Conservation (phyloP, 2,113 vertebrate genomes). For the Otolemur garnettii region DNA sequence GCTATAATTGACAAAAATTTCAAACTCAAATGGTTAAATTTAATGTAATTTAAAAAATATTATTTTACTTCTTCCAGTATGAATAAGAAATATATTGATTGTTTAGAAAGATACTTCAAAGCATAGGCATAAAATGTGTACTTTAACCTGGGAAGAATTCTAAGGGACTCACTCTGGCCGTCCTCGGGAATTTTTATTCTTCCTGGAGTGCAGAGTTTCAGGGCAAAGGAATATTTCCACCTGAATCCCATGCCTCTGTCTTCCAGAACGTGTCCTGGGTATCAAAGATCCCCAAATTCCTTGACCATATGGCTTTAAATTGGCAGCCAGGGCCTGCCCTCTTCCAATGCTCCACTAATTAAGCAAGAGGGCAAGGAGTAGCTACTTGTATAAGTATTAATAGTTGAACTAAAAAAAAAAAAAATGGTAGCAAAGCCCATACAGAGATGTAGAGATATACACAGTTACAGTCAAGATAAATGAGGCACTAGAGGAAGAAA, state of each 20-base stretch:
- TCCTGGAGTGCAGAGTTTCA: neutral
- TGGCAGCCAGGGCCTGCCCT: rapidly evolving
- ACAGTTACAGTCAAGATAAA: neutral
- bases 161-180: rapidly evolving
- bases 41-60: neutral
- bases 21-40: neutral
- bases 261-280: neutral
- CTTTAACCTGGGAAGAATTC: neutral
- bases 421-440: rapidly evolving
- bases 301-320: neutral
- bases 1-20: neutral
- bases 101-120: neutral
- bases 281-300: neutral
- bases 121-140: neutral
- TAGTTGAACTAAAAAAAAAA: neutral
- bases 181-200: neutral
- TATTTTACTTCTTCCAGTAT: neutral
- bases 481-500: neutral
- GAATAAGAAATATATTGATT: neutral
- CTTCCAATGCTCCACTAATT: neutral
- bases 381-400: neutral
- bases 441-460: rapidly evolving
- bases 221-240: neutral
- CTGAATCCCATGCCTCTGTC: rapidly evolving
- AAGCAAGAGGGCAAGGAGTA: neutral